Conservation (phyloP, 2,113 vertebrate species). For the Nymphicus hollandicus region DNA sequence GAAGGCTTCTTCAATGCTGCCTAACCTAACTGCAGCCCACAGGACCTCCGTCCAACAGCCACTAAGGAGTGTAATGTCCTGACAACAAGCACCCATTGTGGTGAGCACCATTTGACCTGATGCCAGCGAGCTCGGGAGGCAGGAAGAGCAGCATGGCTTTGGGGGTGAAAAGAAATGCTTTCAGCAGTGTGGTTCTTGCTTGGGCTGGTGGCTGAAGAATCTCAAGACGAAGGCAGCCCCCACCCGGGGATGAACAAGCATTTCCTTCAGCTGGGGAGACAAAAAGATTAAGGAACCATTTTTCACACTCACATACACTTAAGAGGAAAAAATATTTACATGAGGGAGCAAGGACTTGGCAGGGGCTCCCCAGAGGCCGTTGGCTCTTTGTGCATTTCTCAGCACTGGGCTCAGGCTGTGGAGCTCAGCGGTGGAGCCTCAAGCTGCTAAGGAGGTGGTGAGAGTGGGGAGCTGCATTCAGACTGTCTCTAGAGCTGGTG, state of each 20-base stretch:
- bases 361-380: background rate
- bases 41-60: background rate
- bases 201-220: background rate
- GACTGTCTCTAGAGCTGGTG: background rate
- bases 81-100: background rate
- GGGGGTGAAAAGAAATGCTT: background rate
- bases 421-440: background rate
- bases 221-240: background rate
- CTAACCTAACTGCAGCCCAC: background rate
- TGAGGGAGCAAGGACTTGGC: conserved; percentile 41
- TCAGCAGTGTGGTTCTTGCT: background rate
- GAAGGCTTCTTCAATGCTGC: background rate
- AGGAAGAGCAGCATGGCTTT: background rate
- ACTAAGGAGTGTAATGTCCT: background rate
- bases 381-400: conserved; percentile 28
- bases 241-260: background rate
- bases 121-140: background rate
- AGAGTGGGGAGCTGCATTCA: rapidly evolving
- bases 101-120: background rate
- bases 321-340: conserved; percentile 53
- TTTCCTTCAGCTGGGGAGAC: background rate
- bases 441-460: rapidly evolving
- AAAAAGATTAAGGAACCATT: background rate
- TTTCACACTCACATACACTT: conserved; percentile 27
- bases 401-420: background rate